Evolutionary conservation across 2,113 vertebrate genomes (phyloP).

Genomic region (Tricholaema leucomelas): DNA sequence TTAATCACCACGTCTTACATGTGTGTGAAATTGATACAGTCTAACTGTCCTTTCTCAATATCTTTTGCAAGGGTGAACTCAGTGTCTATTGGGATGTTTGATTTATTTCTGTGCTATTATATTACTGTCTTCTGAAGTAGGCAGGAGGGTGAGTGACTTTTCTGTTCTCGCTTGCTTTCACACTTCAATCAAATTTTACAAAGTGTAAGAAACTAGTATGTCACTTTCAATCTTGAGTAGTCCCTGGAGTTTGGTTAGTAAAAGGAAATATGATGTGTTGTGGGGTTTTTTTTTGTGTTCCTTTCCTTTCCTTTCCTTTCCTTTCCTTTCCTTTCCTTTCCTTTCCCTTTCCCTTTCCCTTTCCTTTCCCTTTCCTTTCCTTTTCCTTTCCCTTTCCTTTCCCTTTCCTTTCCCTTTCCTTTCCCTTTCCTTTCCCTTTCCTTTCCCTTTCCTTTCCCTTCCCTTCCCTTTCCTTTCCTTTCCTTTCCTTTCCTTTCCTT

Average conservation of each 20-base stretch:
- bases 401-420: too few species aligned
- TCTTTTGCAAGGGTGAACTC: background rate
- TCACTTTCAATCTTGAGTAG: background rate
- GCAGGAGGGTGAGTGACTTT: background rate
- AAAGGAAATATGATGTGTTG: background rate
- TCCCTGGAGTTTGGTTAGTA: background rate
- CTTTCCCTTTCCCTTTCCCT: too few species aligned
- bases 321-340: too few species aligned
- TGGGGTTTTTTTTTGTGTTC: background rate
- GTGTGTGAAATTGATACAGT: background rate
- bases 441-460: too few species aligned
- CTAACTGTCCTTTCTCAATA: accelerated
- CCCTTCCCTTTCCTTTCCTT: too few species aligned
- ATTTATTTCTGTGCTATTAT: background rate
- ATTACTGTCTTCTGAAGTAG: background rate
- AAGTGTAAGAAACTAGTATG: background rate
- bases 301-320: too few species aligned
- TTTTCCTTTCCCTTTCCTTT: too few species aligned
- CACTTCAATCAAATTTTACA: background rate
- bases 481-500: background rate
- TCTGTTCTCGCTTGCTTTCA: background rate
- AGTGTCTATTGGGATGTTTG: background rate
- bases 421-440: too few species aligned
- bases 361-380: too few species aligned
- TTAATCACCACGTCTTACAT: background rate